phyloP scores from a whole-genome alignment of 2,797 vertebrate genomes.

The Alcedo quadribrachys region DNA sequence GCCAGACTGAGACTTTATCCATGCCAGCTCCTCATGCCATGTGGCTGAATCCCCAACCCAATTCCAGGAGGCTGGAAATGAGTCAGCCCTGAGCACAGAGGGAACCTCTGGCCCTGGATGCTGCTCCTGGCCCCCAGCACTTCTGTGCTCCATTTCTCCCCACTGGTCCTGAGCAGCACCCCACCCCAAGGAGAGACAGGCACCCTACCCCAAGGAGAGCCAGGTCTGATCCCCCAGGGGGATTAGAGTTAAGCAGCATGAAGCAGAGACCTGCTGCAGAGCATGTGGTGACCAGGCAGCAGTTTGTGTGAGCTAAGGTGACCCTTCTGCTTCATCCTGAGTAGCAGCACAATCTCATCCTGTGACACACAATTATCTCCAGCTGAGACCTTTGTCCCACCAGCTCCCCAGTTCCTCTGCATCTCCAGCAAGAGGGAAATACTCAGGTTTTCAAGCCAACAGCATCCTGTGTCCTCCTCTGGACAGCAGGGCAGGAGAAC shows the following conservation, averaged over 20 bases:
- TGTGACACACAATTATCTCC: background rate
- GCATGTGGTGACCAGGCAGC: accelerated
- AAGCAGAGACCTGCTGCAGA: background rate
- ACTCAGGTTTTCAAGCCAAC: background rate
- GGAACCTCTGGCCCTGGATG: background rate
- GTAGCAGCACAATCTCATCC: background rate
- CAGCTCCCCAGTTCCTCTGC: background rate
- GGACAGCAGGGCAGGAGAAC: background rate
- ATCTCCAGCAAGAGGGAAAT: background rate
- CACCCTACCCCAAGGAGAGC: background rate
- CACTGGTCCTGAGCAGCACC: background rate
- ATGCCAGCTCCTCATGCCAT: background rate
- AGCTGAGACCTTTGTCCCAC: background rate
- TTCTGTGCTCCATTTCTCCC: background rate
- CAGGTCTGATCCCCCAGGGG: background rate
- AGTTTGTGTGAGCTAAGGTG: background rate
- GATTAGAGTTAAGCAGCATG: background rate
- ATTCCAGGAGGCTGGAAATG: background rate
- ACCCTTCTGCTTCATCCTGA: background rate
- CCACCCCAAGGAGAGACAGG: background rate
- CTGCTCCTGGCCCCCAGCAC: background rate
- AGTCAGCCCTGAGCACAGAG: background rate
- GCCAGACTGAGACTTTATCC: background rate
- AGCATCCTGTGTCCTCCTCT: background rate
- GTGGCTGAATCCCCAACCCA: background rate